Evolutionary conservation across 1,140 invertebrate species (phyloP).

Genomic region (Atopsyche davidsoni): DNA sequence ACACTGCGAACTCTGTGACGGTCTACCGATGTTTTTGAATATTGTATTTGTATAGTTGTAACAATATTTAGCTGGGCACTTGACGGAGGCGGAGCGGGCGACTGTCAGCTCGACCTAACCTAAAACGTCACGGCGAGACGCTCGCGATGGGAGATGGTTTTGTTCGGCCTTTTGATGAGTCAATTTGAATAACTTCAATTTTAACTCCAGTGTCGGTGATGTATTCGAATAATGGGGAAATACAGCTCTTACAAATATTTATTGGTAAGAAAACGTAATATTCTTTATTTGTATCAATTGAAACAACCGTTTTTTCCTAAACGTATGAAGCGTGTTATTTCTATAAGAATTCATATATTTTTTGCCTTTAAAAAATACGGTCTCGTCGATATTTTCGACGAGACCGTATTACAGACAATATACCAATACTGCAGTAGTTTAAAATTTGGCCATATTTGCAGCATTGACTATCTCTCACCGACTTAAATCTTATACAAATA

Average conservation of each 20-base stretch:
- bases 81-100: no score
- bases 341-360: not conserved
- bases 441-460: no score
- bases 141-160: no score
- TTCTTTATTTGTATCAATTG: not conserved
- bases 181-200: no score
- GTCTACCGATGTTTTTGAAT: not conserved
- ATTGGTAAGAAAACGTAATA: slow-evolving; percentile 38
- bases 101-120: slow-evolving; percentile 8
- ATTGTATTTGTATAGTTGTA: not conserved
- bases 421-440: no score
- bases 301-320: not conserved
- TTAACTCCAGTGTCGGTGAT: slow-evolving; percentile 8
- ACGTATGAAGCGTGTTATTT: not conserved
- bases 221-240: slow-evolving; percentile 43
- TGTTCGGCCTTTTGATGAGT: no score
- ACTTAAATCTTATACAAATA: no score
- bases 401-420: no score
- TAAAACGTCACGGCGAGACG: slow-evolving; percentile 5
- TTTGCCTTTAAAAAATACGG: not conserved
- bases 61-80: no score
- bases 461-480: no score
- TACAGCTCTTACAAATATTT: slow-evolving; percentile 49
- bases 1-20: not conserved
- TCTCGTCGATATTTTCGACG: not conserved